phyloP scores from a whole-genome alignment of 2,888 invertebrate genomes.

The Capitulum mitella region DNA sequence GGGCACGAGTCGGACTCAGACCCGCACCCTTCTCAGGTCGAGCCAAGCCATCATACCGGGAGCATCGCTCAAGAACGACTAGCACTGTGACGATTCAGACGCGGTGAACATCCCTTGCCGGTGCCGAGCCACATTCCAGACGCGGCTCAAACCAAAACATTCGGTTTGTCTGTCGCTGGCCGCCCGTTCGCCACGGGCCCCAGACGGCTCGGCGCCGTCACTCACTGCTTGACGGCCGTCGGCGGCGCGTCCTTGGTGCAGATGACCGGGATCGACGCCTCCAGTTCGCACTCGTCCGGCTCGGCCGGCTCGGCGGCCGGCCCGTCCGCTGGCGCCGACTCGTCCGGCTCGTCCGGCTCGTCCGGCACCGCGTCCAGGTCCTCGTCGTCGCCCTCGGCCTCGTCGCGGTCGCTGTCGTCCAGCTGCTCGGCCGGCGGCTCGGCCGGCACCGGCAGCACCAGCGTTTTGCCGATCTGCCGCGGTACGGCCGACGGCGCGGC shows the following conservation, averaged over 20 bases:
- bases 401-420: constrained; percentile 63
- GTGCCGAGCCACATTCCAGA: too few relatives aligned
- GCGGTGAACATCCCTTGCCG: too few relatives aligned
- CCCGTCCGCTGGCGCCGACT: constrained; percentile 48
- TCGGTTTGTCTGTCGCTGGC: too few relatives aligned
- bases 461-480: constrained; percentile 34
- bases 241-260: background rate
- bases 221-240: constrained; percentile 58
- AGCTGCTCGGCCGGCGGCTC: constrained; percentile 25
- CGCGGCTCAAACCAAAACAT: too few relatives aligned
- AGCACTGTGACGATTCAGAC: too few relatives aligned
- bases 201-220: too few relatives aligned
- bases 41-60: constrained; percentile 26
- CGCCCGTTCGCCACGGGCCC: too few relatives aligned
- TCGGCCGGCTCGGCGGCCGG: constrained; percentile 43
- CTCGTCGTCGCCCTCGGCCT: constrained; percentile 73
- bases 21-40: constrained; percentile 21
- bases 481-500: constrained; percentile 31
- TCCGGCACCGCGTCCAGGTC: constrained; percentile 48
- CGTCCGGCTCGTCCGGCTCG: constrained; percentile 29
- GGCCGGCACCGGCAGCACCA: constrained; percentile 32
- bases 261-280: background rate
- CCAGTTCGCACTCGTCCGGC: constrained; percentile 23
- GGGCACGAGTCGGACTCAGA: too few relatives aligned
- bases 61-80: too few relatives aligned